A percentile compares a stretch with the other conserved stretches of the same genome.
These are phyloP conservation scores for Alloscopus bannaensis DNA, from an alignment of 2,888 invertebrate genomes.

Conservation along the genomic window DNA sequence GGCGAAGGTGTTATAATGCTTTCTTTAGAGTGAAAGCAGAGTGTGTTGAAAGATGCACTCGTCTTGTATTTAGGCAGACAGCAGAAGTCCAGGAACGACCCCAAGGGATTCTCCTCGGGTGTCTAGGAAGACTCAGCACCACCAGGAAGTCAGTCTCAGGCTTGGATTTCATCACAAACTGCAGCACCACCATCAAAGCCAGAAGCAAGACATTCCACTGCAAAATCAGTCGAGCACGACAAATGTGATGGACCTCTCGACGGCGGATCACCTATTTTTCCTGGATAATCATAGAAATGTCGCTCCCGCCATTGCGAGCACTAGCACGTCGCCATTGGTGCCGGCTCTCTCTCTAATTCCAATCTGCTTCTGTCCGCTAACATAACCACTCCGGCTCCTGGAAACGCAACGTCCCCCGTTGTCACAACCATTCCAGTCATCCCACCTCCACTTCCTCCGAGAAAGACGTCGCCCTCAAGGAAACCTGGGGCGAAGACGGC, in stretches of 20 bases:
- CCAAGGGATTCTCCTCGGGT: conserved; percentile 79
- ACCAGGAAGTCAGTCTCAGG: conserved; percentile 43
- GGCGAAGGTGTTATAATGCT: neutral
- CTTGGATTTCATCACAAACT: conserved; percentile 46
- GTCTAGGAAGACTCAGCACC: conserved; percentile 52
- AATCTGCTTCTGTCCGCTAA: conserved; percentile 28
- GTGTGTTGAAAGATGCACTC: too few relatives aligned
- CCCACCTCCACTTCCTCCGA: conserved; percentile 69
- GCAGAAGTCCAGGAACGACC: conserved; percentile 79
- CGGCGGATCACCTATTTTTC: conserved; percentile 50
- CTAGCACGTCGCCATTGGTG: conserved; percentile 58
- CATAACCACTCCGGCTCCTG: conserved; percentile 20
- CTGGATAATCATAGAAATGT: conserved; percentile 35
- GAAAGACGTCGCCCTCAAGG: conserved; percentile 67
- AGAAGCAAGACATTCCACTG: conserved; percentile 31
- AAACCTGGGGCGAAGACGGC: conserved; percentile 20
- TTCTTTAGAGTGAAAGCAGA: too few relatives aligned
- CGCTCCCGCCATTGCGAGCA: conserved; percentile 30
- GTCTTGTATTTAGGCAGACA: conserved; percentile 76
- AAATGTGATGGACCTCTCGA: conserved; percentile 20
- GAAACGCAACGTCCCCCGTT: neutral
- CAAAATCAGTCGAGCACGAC: conserved; percentile 21
- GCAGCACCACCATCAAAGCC: conserved; percentile 23
- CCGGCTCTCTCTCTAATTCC: conserved; percentile 30
- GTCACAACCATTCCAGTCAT: conserved; percentile 39